These are phyloP conservation scores for Euclidia mi DNA, from an alignment of 2,888 invertebrate species.

Conservation along the genomic window DNA sequence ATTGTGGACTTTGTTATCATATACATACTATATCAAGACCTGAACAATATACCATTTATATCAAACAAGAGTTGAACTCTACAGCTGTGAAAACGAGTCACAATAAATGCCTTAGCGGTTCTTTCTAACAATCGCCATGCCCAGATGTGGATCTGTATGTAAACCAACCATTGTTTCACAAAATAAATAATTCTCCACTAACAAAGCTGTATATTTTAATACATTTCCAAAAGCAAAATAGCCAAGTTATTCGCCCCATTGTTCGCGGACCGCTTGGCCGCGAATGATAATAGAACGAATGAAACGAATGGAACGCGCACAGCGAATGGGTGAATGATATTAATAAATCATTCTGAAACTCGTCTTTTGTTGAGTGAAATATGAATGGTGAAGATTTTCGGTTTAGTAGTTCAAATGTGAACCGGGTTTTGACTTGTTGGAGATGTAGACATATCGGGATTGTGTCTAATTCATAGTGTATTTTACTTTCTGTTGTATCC, in stretches of 20 bases:
- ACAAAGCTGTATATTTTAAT: slow-evolving; percentile 21
- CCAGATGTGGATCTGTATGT: neutral
- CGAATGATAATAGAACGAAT: slow-evolving; percentile 53
- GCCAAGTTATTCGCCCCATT: slow-evolving; percentile 35
- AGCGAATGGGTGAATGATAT: slow-evolving; percentile 56
- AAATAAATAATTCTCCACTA: neutral
- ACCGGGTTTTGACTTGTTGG: slow-evolving; percentile 33
- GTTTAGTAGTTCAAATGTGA: slow-evolving; percentile 35
- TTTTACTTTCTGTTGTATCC: no score
- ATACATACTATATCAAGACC: no score
- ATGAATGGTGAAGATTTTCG: slow-evolving; percentile 44
- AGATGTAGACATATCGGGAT: neutral
- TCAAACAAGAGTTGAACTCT: no score
- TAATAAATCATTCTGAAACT: slow-evolving; percentile 55
- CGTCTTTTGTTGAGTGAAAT: slow-evolving; percentile 56
- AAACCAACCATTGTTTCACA: slow-evolving; percentile 4
- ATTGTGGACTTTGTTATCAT: no score
- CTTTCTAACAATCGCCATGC: neutral
- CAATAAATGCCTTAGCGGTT: neutral
- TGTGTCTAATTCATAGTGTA: neutral
- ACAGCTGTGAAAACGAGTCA: neutral
- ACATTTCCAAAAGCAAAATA: slow-evolving; percentile 24
- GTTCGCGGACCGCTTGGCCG: slow-evolving; percentile 36
- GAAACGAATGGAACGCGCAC: slow-evolving; percentile 30
- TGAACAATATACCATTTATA: no score